A percentile compares a stretch with the other conserved stretches of the same genome.
phyloP scores from a whole-genome alignment of 2,888 invertebrate species.

The Morpho deidamia region DNA sequence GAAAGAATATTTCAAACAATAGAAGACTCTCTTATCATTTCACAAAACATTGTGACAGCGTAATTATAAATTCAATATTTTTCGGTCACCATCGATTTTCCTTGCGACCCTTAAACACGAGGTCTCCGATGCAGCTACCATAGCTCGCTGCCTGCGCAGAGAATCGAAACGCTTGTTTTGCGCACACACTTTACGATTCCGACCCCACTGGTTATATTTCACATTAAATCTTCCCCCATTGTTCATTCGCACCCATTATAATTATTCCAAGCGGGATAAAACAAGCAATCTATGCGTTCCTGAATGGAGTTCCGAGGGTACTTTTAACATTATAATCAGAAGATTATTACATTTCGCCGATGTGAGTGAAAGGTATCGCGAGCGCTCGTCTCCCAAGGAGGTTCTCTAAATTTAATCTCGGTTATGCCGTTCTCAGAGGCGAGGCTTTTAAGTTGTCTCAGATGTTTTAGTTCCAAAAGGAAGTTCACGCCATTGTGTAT shows the following conservation, averaged over 20 bases:
- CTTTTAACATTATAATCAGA: neutral
- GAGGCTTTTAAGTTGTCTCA: too few species aligned
- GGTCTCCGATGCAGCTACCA: constrained; percentile 27
- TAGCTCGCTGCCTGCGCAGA: constrained; percentile 53
- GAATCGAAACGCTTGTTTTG: constrained; percentile 35
- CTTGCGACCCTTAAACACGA: constrained; percentile 38
- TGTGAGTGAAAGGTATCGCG: too few species aligned
- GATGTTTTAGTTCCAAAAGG: too few species aligned
- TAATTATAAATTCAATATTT: constrained; percentile 18
- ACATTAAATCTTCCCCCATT: constrained; percentile 53
- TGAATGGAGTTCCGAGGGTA: neutral
- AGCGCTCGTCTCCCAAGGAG: too few species aligned
- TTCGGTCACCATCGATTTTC: constrained; percentile 34
- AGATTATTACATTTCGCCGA: neutral
- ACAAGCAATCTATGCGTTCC: constrained; percentile 28
- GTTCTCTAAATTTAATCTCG: too few species aligned
- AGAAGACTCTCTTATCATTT: too few species aligned
- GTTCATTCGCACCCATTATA: constrained; percentile 50
- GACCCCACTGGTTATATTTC: constrained; percentile 45
- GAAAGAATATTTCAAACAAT: too few species aligned
- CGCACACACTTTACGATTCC: constrained; percentile 41
- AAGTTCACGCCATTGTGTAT: too few species aligned
- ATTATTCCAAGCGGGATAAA: constrained; percentile 37
- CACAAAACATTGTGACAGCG: neutral
- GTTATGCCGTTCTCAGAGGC: too few species aligned